These are phyloP conservation scores for Lacerta bilineata DNA, from an alignment of 2,797 vertebrate genomes.

Conservation along the genomic window DNA sequence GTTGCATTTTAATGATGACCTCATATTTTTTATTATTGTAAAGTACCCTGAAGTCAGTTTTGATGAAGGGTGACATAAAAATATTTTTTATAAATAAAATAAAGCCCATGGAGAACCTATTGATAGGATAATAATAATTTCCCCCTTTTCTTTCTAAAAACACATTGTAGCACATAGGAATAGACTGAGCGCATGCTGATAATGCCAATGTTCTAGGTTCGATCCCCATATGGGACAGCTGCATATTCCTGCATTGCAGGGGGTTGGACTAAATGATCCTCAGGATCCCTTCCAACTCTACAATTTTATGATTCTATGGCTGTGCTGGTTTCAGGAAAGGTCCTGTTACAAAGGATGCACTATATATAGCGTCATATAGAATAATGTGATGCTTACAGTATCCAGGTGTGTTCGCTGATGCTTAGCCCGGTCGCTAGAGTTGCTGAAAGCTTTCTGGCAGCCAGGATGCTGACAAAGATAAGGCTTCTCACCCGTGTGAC, in stretches of 20 bases:
- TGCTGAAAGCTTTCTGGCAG: slow-evolving; percentile 99
- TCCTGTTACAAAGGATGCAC: background rate
- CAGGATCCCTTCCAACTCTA: too few species aligned
- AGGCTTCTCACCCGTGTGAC: slow-evolving; percentile 97
- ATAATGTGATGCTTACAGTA: slow-evolving; percentile 86
- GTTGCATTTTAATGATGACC: background rate
- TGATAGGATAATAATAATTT: background rate
- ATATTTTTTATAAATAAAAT: slow-evolving; percentile 8
- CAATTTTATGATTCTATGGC: background rate
- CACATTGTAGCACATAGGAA: background rate
- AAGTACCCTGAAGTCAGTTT: background rate
- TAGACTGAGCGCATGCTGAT: background rate
- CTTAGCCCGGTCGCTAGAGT: slow-evolving; percentile 98
- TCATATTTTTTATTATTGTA: background rate
- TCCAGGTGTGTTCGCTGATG: slow-evolving; percentile 99
- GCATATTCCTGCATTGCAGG: too few species aligned
- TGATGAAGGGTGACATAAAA: background rate
- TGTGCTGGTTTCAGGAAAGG: slow-evolving; percentile 7
- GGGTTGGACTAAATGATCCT: too few species aligned
- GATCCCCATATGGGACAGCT: too few species aligned
- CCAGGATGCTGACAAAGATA: slow-evolving; percentile 98
- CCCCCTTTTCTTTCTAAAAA: slow-evolving; percentile 37
- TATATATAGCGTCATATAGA: slow-evolving; percentile 29
- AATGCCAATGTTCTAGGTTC: too few species aligned
- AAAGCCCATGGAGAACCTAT: slow-evolving; percentile 24